Evolutionary conservation across 2,113 vertebrate genomes (phyloP), one percentile per base, ranked within the genome.

Genomic region (Otis tarda): DNA sequence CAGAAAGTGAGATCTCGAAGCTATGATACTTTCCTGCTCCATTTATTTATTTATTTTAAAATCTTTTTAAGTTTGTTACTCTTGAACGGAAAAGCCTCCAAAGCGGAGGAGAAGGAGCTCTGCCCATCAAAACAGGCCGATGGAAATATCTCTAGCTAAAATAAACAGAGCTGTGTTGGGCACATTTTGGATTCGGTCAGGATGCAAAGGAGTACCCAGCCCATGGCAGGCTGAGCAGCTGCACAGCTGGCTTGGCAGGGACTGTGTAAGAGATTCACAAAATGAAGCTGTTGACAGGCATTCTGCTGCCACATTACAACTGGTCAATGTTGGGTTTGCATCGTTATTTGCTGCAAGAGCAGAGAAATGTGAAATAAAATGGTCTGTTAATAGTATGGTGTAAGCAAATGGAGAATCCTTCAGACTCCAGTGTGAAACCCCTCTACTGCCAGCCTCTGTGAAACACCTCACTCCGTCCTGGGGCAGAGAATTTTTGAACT

Each of bases 121-220:
- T 94, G 95, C 92, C 95, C 79, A 69, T 84, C 89, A 69, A 96
- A 96, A 96, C 86, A 97, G 67, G 77, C 70, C 50, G 87, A 84
- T 79, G 92, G 94, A 92, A 96, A 93, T 93, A 94, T 71, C 50
- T 45, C 81, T 57, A 85, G 77, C 73, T 94, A 92, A 97, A 97
- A 91, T 73, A 95, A 95, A 94, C 65, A 61, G 60, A 83, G 41
- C 79, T 83, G 59, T 93, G 45, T 35, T 88, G 59, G 86, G 59
- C 82, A 69, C 70, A 93, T 92, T 84, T 68, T 87, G 74, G 65
- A 94, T 87, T 92, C 91, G 47, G 69, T 78, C 81, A 96, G 90
- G 86, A 92, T 95, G 91, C 86, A 85, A 76, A 92, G 73, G n/a
- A 85, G 81, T 82, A 76, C 89, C 73, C 89, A 91, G 24, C 73